A percentile compares a stretch with the other conserved stretches of the same genome.
Evolutionary conservation across 2,888 invertebrate species (phyloP).

Genomic region (Cosmorhoe ocellata): DNA sequence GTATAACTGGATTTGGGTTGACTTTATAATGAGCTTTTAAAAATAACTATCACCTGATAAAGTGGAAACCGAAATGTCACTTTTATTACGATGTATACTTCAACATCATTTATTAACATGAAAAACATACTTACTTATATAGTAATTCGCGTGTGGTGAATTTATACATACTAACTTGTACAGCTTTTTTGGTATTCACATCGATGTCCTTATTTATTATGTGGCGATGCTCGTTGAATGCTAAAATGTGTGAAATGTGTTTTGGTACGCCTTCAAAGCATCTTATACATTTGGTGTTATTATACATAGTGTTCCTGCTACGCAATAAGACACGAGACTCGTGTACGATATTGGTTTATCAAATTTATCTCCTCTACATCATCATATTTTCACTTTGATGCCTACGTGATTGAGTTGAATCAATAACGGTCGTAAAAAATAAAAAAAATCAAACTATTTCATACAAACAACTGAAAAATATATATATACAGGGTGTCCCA

Average conservation of each 20-base stretch:
- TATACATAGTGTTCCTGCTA: slow-evolving; percentile 4
- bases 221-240: slow-evolving; percentile 42
- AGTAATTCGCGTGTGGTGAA: slow-evolving; percentile 29
- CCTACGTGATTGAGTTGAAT: slow-evolving; percentile 2
- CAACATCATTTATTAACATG: slow-evolving; percentile 3
- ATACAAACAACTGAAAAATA: no score
- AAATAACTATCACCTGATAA: background rate
- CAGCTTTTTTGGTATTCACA: slow-evolving; percentile 46
- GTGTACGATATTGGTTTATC: background rate
- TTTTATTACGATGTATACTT: no score
- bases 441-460: background rate
- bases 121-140: slow-evolving; percentile 21
- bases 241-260: slow-evolving; percentile 32
- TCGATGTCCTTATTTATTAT: slow-evolving; percentile 44
- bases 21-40: slow-evolving; percentile 8
- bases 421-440: background rate
- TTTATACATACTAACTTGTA: slow-evolving; percentile 34
- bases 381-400: slow-evolving; percentile 2
- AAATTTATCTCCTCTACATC: background rate
- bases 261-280: slow-evolving; percentile 20
- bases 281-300: slow-evolving; percentile 11
- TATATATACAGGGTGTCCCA: no score
- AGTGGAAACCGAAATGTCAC: no score
- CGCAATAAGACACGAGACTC: background rate
- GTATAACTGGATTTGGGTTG: slow-evolving; percentile 33